phyloP scores from a whole-genome alignment of 2,888 invertebrate species.

The Ramazzottius varieornatus region DNA sequence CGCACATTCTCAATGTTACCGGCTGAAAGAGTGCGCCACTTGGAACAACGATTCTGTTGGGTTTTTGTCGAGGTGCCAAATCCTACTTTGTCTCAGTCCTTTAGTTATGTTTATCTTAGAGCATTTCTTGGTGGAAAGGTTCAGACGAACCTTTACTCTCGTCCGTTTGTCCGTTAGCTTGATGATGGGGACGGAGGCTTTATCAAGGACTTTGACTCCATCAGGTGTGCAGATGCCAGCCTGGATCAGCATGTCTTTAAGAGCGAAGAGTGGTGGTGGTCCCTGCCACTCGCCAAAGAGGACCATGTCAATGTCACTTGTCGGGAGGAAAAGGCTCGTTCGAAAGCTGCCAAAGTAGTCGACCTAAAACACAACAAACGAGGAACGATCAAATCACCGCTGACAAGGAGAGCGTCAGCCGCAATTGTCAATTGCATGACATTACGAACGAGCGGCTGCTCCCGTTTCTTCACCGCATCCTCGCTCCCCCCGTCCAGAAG shows the following conservation, averaged over 20 bases:
- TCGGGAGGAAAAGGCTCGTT: constrained; percentile 86
- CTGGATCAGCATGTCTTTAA: constrained; percentile 71
- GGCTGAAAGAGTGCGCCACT: no score
- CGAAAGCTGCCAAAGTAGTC: constrained; percentile 94
- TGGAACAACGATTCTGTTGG: no score
- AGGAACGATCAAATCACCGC: no score
- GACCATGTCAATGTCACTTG: constrained; percentile 50
- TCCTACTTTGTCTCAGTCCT: no score
- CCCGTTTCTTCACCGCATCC: no score
- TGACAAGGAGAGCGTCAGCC: constrained; percentile 8
- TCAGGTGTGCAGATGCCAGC: constrained; percentile 26
- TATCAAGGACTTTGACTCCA: constrained; percentile 80
- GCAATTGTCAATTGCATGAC: not conserved
- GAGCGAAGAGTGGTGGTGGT: constrained; percentile 51
- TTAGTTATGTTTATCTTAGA: no score
- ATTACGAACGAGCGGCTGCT: no score
- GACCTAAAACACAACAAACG: no score
- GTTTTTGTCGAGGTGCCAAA: no score
- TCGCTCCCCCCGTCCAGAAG: no score
- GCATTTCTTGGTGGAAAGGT: no score
- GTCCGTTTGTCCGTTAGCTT: constrained; percentile 67
- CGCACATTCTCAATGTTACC: no score
- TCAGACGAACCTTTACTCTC: constrained; percentile 48
- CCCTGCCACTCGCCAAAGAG: constrained; percentile 57
- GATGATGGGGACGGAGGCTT: constrained; percentile 91